Evolutionary conservation across 1,140 invertebrate species (phyloP).

Genomic region (Pararge aegeria): DNA sequence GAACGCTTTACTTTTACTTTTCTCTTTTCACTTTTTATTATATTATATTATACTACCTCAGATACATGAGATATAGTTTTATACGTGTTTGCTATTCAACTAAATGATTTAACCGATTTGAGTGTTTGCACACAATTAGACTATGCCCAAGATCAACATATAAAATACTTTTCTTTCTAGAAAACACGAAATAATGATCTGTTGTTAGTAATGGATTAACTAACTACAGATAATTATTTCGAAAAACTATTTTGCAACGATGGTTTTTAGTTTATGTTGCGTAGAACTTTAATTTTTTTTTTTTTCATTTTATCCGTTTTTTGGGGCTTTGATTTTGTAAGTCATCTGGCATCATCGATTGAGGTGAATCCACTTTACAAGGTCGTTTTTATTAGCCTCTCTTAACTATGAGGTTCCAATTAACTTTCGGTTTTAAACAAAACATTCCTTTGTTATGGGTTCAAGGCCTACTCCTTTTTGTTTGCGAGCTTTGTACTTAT

Average conservation of each 20-base stretch:
- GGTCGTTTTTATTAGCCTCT: slow-evolving; percentile 16
- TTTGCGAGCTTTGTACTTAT: background rate
- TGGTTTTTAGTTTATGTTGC: background rate
- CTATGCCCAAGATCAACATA: too few relatives aligned
- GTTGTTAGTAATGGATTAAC: too few relatives aligned
- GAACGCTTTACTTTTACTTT: too few relatives aligned
- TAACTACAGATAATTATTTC: too few relatives aligned
- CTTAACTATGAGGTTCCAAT: slow-evolving; percentile 26
- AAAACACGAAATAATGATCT: too few relatives aligned
- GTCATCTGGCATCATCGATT: background rate
- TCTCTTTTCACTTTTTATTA: too few relatives aligned
- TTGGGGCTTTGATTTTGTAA: background rate
- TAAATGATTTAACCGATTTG: too few relatives aligned
- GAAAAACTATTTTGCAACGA: background rate
- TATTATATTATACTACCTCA: too few relatives aligned
- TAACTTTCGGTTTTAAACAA: slow-evolving; percentile 43
- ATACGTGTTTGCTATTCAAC: too few relatives aligned
- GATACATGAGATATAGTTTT: too few relatives aligned
- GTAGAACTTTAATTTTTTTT: background rate
- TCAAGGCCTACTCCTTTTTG: slow-evolving; percentile 41
- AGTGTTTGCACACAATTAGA: too few relatives aligned
- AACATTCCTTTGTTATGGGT: slow-evolving; percentile 47
- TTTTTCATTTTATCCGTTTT: background rate
- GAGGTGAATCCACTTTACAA: slow-evolving; percentile 14
- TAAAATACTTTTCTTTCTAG: too few relatives aligned